phyloP scores from a whole-genome alignment of 2,113 vertebrate species.

The Rhineura floridana region DNA sequence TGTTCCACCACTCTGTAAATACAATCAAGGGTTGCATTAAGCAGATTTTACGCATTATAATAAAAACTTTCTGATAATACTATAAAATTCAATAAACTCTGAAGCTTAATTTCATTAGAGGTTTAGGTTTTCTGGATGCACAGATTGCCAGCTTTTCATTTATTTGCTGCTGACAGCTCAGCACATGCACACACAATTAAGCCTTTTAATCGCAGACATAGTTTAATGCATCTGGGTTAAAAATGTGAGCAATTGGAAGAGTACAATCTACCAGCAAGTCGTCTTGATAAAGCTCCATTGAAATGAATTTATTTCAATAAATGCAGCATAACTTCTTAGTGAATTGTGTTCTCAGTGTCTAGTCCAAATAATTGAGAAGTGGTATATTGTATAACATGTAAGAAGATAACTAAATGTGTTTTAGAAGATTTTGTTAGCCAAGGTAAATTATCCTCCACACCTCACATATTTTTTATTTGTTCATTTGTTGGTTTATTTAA shows the following conservation, averaged over 20 bases:
- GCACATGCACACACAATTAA: constrained; percentile 7
- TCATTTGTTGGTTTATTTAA: constrained; percentile 50
- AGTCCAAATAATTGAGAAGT: constrained; percentile 60
- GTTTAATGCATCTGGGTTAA: constrained; percentile 24
- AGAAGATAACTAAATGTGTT: constrained; percentile 64
- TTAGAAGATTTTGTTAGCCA: constrained; percentile 62
- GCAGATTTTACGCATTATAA: constrained; percentile 83
- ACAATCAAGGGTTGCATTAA: constrained; percentile 77
- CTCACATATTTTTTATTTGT: constrained; percentile 68
- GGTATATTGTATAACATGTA: constrained; percentile 62
- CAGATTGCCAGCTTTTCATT: constrained; percentile 72
- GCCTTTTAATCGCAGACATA: constrained; percentile 17
- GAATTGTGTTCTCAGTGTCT: constrained; percentile 38
- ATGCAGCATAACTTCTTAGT: background rate
- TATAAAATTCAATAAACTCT: constrained; percentile 81
- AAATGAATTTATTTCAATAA: background rate
- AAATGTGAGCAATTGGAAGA: constrained; percentile 23
- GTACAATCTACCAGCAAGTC: background rate
- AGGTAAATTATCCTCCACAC: constrained; percentile 59
- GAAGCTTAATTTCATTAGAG: constrained; percentile 83
- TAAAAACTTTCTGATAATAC: constrained; percentile 85
- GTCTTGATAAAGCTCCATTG: background rate
- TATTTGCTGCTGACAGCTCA: constrained; percentile 62
- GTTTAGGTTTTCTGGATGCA: constrained; percentile 71
- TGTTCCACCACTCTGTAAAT: constrained; percentile 77